A percentile compares a stretch with the other conserved stretches of the same genome.
phyloP scores from a whole-genome alignment of 2,888 invertebrate genomes.

The Drosophila colorata region DNA sequence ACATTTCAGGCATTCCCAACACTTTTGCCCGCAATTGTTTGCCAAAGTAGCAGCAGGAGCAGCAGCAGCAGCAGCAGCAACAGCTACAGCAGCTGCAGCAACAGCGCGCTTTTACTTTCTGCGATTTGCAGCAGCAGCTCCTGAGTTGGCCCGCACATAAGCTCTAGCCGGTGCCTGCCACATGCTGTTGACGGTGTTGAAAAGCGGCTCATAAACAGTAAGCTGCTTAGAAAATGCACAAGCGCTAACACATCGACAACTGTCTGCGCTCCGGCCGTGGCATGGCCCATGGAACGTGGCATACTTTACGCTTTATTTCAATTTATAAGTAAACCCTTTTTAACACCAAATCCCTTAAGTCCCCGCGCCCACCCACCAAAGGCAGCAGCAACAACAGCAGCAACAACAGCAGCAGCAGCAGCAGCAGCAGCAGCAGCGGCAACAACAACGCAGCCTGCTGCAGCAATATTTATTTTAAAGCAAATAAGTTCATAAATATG shows the following conservation, averaged over 20 bases:
- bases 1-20: conserved; percentile 73
- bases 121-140: conserved; percentile 9
- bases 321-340: conserved; percentile 69
- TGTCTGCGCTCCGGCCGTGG: conserved; percentile 27
- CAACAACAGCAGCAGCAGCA: not conserved
- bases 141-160: conserved; percentile 22
- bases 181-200: conserved; percentile 46
- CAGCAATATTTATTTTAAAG: conserved; percentile 74
- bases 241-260: conserved; percentile 53
- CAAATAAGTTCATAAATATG: conserved; percentile 81
- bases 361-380: conserved; percentile 6
- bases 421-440: not conserved
- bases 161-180: conserved; percentile 22
- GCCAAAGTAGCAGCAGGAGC: conserved; percentile 23
- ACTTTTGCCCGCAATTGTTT: conserved; percentile 60
- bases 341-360: conserved; percentile 70
- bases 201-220: conserved; percentile 78
- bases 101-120: conserved; percentile 39
- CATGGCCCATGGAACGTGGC: conserved; percentile 22
- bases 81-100: conserved; percentile 30
- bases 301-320: conserved; percentile 72
- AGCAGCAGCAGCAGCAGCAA: conserved; percentile 18
- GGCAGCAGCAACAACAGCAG: not conserved
- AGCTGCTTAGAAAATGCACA: conserved; percentile 73
- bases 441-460: not conserved